Evolutionary conservation across 1,140 invertebrate species (phyloP).

Genomic region (Drosophila rufa): DNA sequence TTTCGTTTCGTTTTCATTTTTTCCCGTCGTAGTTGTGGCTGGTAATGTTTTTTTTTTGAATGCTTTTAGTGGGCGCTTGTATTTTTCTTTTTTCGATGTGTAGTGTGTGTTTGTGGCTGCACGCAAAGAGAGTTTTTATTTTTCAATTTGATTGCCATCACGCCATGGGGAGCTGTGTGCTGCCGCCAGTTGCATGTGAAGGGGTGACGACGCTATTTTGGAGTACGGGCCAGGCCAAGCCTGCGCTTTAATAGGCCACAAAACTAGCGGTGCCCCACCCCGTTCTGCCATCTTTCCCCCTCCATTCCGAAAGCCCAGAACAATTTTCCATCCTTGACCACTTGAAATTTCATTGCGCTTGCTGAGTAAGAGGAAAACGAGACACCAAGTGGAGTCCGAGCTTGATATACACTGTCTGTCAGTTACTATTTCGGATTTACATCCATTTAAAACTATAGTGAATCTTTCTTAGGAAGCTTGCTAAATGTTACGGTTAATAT

Average conservation of each 20-base stretch:
- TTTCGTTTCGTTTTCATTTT: constrained; percentile 2
- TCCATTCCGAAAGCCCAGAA: too few species aligned
- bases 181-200: constrained; percentile 26
- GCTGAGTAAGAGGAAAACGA: constrained; percentile 24
- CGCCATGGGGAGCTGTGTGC: constrained; percentile 24
- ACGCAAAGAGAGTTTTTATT: constrained; percentile 49
- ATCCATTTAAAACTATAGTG: too few species aligned
- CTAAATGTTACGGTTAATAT: too few species aligned
- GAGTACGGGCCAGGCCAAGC: constrained; percentile 23
- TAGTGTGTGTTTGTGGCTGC: constrained; percentile 19
- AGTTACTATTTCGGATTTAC: not conserved
- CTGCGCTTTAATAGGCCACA: constrained; percentile 52
- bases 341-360: constrained; percentile 70
- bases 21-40: not conserved
- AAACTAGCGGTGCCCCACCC: constrained; percentile 13
- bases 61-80: constrained; percentile 6
- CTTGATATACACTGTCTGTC: not conserved
- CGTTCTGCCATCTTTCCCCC: too few species aligned
- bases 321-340: constrained; percentile 40
- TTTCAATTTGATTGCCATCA: constrained; percentile 49
- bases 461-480: too few species aligned
- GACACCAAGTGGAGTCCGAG: not conserved
- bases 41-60: not conserved
- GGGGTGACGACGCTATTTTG: constrained; percentile 12
- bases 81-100: too few species aligned